phyloP scores from a whole-genome alignment of 2,797 vertebrate species.

The Chiloscyllium punctatum region DNA sequence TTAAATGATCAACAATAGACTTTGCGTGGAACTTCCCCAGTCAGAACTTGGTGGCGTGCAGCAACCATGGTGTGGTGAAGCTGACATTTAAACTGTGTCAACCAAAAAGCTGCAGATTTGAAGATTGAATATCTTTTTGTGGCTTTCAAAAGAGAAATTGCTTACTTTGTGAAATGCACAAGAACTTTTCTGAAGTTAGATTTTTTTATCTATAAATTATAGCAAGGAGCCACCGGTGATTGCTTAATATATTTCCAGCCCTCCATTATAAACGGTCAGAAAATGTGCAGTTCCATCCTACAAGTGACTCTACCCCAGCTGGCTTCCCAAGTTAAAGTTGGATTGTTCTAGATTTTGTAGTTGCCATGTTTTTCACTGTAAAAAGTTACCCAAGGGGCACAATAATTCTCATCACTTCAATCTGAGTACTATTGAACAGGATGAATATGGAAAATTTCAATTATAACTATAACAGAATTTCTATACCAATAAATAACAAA shows the following conservation, averaged over 20 bases:
- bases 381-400: background rate
- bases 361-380: background rate
- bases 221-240: too few species aligned
- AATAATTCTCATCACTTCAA: background rate
- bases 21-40: background rate
- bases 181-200: too few species aligned
- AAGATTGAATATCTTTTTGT: conserved; percentile 27
- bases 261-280: background rate
- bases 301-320: background rate
- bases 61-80: conserved; percentile 19
- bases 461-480: background rate
- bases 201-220: background rate
- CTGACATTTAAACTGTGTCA: conserved; percentile 26
- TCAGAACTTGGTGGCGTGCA: background rate
- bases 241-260: background rate
- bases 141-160: background rate
- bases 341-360: background rate
- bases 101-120: background rate
- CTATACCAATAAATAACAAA: background rate
- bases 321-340: background rate
- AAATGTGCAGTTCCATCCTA: background rate
- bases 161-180: background rate
- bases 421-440: background rate
- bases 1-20: conserved; percentile 10
- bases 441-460: background rate